Evolutionary conservation across 2,888 invertebrate species (phyloP).

Genomic region (Stegana nigrithorax): DNA sequence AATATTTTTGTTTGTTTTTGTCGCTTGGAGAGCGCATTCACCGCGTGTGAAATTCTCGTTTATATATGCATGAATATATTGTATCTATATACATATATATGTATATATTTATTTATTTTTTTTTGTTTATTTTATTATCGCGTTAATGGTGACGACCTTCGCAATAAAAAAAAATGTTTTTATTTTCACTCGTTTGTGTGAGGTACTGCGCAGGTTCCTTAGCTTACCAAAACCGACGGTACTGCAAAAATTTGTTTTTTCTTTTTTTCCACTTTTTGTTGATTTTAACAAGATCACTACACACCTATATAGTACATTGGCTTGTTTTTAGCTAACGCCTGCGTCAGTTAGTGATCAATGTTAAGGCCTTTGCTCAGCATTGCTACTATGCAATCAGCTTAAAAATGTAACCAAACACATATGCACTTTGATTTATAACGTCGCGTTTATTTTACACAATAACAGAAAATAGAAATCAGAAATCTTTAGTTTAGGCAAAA

Average conservation of each 20-base stretch:
- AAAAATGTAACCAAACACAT: too few relatives aligned
- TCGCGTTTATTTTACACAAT: too few relatives aligned
- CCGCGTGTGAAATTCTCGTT: constrained; percentile 4
- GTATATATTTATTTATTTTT: not conserved
- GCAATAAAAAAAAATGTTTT: constrained; percentile 12
- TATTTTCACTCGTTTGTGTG: constrained; percentile 32
- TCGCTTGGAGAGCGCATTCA: not conserved
- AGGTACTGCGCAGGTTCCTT: constrained; percentile 2
- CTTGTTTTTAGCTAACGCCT: not conserved
- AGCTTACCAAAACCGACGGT: too few relatives aligned
- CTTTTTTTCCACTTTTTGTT: not conserved
- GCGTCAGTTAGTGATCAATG: constrained; percentile 6
- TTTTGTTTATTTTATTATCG: not conserved
- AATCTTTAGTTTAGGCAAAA: not conserved
- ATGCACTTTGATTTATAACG: too few relatives aligned
- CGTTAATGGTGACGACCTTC: constrained; percentile 13
- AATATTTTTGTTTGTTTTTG: not conserved
- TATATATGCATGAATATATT: too few relatives aligned
- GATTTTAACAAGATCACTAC: too few relatives aligned
- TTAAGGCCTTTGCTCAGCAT: too few relatives aligned
- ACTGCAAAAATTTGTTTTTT: not conserved
- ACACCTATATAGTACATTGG: too few relatives aligned
- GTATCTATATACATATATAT: too few relatives aligned
- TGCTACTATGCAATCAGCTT: too few relatives aligned
- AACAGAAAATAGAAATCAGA: too few relatives aligned